A percentile compares a stretch with the other conserved stretches of the same genome.
phyloP scores from a whole-genome alignment of 2,797 vertebrate genomes.

The Cyclopterus lumpus region DNA sequence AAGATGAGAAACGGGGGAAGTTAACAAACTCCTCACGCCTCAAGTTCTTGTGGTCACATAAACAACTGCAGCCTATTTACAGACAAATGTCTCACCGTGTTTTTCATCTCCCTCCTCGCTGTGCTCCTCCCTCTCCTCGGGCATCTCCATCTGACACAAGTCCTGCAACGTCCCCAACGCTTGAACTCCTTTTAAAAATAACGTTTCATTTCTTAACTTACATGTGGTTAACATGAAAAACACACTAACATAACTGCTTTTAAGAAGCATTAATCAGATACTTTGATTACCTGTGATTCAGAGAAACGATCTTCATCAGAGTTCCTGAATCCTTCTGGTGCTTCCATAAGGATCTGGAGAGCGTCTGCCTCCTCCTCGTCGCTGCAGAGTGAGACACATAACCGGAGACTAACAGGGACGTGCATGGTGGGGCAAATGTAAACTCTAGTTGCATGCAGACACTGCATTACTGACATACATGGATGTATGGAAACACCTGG shows the following conservation, averaged over 20 bases:
- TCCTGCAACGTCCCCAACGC: constrained; percentile 66
- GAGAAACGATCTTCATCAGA: constrained; percentile 79
- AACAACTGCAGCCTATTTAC: constrained; percentile 18
- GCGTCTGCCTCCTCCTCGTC: constrained; percentile 54
- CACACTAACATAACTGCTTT: neutral
- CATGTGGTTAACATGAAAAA: neutral
- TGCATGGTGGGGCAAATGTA: neutral
- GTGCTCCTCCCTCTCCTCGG: constrained; percentile 54
- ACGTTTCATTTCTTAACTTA: no score
- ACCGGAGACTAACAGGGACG: neutral
- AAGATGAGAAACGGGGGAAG: constrained; percentile 25
- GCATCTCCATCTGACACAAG: constrained; percentile 62
- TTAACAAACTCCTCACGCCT: neutral
- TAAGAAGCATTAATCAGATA: no score
- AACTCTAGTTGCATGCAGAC: neutral
- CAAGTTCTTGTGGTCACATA: neutral
- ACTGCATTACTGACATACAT: neutral
- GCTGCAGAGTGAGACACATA: constrained; percentile 44
- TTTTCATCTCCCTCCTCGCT: constrained; percentile 47
- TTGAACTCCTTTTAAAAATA: constrained; percentile 68
- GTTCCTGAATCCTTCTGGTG: constrained; percentile 82
- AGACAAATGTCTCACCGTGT: constrained; percentile 54
- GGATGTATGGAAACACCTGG: neutral
- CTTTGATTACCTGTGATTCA: constrained; percentile 71
- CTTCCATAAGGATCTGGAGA: constrained; percentile 80